Conservation (phyloP, 2,888 invertebrate species). For the Tuta absoluta region DNA sequence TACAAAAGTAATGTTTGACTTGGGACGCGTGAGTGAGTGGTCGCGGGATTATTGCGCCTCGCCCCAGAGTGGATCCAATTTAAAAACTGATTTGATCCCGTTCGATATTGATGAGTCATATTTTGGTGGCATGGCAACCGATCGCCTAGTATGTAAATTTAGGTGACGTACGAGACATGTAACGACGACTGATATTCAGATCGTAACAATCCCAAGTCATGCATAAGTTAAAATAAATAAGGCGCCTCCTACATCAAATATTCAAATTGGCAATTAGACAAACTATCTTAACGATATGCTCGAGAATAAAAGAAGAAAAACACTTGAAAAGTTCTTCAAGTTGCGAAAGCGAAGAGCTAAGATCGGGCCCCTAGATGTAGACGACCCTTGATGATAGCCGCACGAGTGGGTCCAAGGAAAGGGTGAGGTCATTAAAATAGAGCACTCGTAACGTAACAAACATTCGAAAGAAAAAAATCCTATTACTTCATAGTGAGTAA, state of each 20-base stretch:
- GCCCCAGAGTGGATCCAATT: slow-evolving; percentile 56
- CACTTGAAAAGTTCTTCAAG: slow-evolving; percentile 25
- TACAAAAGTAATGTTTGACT: slow-evolving; percentile 78
- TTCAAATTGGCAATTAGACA: slow-evolving; percentile 19
- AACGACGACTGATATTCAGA: slow-evolving; percentile 14
- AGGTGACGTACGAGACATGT: slow-evolving; percentile 15
- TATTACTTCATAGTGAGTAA: neutral
- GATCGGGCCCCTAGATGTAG: slow-evolving; percentile 40
- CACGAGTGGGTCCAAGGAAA: slow-evolving; percentile 48
- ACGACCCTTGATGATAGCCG: slow-evolving; percentile 52
- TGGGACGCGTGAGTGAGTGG: slow-evolving; percentile 67
- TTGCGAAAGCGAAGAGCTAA: slow-evolving; percentile 39
- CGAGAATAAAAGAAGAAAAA: slow-evolving; percentile 14
- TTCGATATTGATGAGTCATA: slow-evolving; percentile 27
- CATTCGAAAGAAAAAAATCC: slow-evolving; percentile 11
- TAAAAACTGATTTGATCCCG: slow-evolving; percentile 36
- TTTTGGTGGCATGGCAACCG: slow-evolving; percentile 18
- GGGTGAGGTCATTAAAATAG: slow-evolving; percentile 38
- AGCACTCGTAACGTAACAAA: slow-evolving; percentile 23
- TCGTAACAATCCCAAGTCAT: slow-evolving; percentile 15
- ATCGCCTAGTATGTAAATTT: slow-evolving; percentile 23
- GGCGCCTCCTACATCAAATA: slow-evolving; percentile 2
- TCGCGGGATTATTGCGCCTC: slow-evolving; percentile 63
- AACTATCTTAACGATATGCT: slow-evolving; percentile 16
- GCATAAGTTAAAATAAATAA: slow-evolving; percentile 15